Evolutionary conservation across 2,797 vertebrate genomes (phyloP).

Genomic region (Erithacus rubecula): DNA sequence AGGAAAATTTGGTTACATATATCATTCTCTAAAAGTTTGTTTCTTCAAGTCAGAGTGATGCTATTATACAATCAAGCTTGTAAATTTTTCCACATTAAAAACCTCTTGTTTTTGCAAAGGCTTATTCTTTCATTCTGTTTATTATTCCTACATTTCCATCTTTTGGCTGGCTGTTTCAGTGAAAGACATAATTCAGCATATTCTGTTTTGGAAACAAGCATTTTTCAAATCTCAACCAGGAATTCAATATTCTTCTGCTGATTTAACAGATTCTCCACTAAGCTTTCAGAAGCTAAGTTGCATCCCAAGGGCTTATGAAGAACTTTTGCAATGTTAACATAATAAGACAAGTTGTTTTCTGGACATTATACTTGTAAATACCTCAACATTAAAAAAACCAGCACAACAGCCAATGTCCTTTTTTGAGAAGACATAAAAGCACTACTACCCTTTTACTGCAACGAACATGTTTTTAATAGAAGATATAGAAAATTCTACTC

Average conservation of each 20-base stretch:
- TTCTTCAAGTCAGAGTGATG: slow-evolving; percentile 41
- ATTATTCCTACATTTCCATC: slow-evolving; percentile 46
- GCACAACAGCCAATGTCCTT: neutral
- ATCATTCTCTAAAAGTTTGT: neutral
- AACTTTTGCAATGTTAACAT: slow-evolving; percentile 31
- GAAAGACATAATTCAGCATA: slow-evolving; percentile 39
- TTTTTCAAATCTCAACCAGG: slow-evolving; percentile 36
- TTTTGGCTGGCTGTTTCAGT: slow-evolving; percentile 30
- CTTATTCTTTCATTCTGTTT: slow-evolving; percentile 39
- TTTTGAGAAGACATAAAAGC: neutral
- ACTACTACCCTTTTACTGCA: neutral
- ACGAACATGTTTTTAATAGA: neutral
- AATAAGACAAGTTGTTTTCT: slow-evolving; percentile 28
- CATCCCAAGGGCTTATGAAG: slow-evolving; percentile 15
- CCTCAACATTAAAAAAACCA: neutral
- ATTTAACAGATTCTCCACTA: slow-evolving; percentile 44
- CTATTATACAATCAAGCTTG: slow-evolving; percentile 30
- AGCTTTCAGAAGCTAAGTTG: slow-evolving; percentile 51
- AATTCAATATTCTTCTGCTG: slow-evolving; percentile 48
- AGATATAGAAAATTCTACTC: neutral
- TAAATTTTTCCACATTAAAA: slow-evolving; percentile 58
- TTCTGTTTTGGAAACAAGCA: slow-evolving; percentile 52
- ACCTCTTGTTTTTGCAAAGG: slow-evolving; percentile 14
- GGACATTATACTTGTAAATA: slow-evolving; percentile 12
- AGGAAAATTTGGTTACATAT: neutral